Base-by-base conservation (phyloP, 2,888 invertebrate genomes). In the Epinotia brunnichana region DNA sequence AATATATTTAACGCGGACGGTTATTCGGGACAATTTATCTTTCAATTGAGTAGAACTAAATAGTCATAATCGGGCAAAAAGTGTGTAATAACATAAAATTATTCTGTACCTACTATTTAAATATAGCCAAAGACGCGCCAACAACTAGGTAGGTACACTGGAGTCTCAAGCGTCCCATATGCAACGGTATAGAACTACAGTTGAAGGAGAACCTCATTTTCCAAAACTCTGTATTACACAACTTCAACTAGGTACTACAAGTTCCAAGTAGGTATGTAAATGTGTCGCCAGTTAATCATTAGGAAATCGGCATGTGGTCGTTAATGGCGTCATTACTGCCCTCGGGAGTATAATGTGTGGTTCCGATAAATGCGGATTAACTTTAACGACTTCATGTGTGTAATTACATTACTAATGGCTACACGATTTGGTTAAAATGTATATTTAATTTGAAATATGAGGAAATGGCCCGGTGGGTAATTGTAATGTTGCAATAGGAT, bases 321-420 rank as follows among this genome's bases (percentile, higher is more conserved):
- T 64, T 64, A 64, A 64, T 53, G 21, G 35, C 15, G 39, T 19
- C 39, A 56, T 54, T 64, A 66, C 21, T 41, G 35, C 51, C 35
- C 35, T 17, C n/a, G 21, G 53, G 63, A 64, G 53, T n/a, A n/a
- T 64, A 64, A 64, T 64, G 64, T 64, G 39, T 66, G 66, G 54
- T 66, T 66, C 66, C 56, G 66, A 66, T 41, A 66, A 66, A 41
- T n/a, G 54, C 66, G 54, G 56, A 64, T 64, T 64, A 64, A 39
- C 54, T 21, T 11, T 56, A 66, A 66, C 66, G 54, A 66, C 56
- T 41, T 21, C 66, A 15, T 66, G 66, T 66, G 66, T 56, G 66
- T 41, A 62, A 48, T 63, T 35, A 63, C 29, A 61, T 44, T 21
- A 39, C 29, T 29, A 60, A 39, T 17, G 9, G 19, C 35, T 17